Conservation (phyloP, 2,797 vertebrate genomes). For the Gambusia yucatana region DNA sequence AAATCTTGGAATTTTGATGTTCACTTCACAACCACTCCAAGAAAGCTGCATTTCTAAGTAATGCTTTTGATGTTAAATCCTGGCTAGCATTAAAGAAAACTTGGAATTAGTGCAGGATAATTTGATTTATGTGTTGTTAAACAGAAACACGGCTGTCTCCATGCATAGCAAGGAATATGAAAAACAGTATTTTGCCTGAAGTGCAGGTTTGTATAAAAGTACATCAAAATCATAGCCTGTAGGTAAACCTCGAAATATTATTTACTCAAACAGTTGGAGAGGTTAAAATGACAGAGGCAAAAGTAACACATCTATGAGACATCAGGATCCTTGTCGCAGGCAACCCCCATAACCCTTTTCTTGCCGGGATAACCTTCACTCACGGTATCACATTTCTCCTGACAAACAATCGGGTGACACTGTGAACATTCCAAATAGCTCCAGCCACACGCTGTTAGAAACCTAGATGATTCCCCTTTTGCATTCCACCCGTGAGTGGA, state of each 20-base stretch:
- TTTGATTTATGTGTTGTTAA: background rate
- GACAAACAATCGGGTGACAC: conserved; percentile 42
- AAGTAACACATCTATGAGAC: conserved; percentile 35
- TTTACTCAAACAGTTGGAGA: conserved; percentile 11
- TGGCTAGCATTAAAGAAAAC: background rate
- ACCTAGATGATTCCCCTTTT: conserved; percentile 34
- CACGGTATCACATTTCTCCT: conserved; percentile 8
- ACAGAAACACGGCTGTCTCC: background rate
- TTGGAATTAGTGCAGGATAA: background rate
- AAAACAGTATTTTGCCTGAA: conserved; percentile 5
- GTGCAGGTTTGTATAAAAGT: conserved; percentile 25
- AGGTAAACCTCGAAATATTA: conserved; percentile 36
- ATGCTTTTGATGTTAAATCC: conserved; percentile 14
- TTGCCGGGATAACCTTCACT: conserved; percentile 28
- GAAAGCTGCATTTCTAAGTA: conserved; percentile 6
- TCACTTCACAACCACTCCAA: conserved; percentile 5
- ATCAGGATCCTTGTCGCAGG: conserved; percentile 18
- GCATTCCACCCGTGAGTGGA: conserved; percentile 49
- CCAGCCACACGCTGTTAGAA: background rate
- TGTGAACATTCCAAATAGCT: conserved; percentile 34
- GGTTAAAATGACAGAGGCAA: conserved; percentile 18
- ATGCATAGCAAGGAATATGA: background rate
- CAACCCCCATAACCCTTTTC: conserved; percentile 17
- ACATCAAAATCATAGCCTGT: conserved; percentile 24
- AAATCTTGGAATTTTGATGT: conserved; percentile 17